Base-by-base conservation (phyloP, 1,140 invertebrate genomes). In the Bombus fervidus region DNA sequence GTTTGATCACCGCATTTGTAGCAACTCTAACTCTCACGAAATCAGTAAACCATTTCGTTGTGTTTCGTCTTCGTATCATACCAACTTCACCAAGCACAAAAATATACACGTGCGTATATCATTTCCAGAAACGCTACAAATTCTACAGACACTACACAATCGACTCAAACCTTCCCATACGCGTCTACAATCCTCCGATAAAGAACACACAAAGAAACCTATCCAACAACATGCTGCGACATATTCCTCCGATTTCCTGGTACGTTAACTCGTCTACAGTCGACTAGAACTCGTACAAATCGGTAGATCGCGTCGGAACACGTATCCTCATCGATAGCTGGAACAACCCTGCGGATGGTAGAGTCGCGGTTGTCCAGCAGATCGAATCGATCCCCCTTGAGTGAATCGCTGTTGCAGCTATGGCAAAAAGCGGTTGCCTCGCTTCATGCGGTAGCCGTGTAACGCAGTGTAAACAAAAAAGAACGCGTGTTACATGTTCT, bases 381-480 rank as follows among this genome's bases (percentile, higher is more conserved):
- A 77, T 83, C 81, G 62, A 80, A 91, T 91, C 90, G 86, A 90
- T 88, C 89, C 78, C 81, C 76, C 83, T 87, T 86, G 83, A 78
- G 81, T 76, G 87, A 80, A 81, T 77, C 76, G 73, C 87, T 77
- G 72, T 71, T 85, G 77, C 85, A 83, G 82, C 79, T 39, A 57
- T 64, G 59, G 89, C 87, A 93, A 93, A 92, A 93, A 93, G 90
- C 83, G 89, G 90, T 91, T 89, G 83, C 90, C 89, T 90, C 89
- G 89, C 89, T 92, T 91, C 89, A 53, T 53, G 89, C 90, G 88
- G 92, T 93, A 94, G 91, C 89, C 85, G 87, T 92, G 89, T 91
- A 91, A 93, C 88, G 82, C 87, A 87, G 89, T 91, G 90, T 90
- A 92, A 91, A 92, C 87, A 93, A 93, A 93, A 93, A 92, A 91